A percentile compares a stretch with the other conserved stretches of the same genome.
Evolutionary conservation across 2,113 vertebrate genomes (phyloP).

Genomic region (Micromys minutus): DNA sequence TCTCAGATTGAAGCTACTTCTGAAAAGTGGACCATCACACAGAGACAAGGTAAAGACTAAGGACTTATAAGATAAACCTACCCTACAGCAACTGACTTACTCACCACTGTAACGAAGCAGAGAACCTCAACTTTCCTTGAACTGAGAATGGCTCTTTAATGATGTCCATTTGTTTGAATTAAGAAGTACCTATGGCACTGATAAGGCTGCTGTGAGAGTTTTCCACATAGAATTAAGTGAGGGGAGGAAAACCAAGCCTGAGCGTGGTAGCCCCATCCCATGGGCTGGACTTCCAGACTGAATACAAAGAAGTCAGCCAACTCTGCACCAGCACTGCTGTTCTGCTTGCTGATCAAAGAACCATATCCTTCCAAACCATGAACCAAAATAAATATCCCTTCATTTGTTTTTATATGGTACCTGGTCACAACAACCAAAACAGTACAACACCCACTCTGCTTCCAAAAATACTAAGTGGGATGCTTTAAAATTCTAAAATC

Average conservation of each 20-base stretch:
- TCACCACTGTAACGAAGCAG: no score
- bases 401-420: not conserved
- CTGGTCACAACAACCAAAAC: not conserved
- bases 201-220: not conserved
- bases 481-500: not conserved
- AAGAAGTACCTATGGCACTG: not conserved
- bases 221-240: not conserved
- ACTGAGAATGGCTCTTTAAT: not conserved
- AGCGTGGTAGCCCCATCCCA: not conserved
- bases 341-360: not conserved
- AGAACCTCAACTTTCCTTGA: not conserved
- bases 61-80: no score
- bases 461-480: not conserved
- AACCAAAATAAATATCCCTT: not conserved
- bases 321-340: not conserved
- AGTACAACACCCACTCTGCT: not conserved
- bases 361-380: not conserved
- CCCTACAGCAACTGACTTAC: accelerated
- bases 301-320: not conserved
- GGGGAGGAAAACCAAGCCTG: not conserved
- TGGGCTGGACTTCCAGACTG: not conserved
- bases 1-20: not conserved
- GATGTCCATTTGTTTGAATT: not conserved
- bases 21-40: not conserved
- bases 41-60: not conserved